Conservation (phyloP, 2,113 vertebrate genomes). For the Plecturocebus donacophilus region DNA sequence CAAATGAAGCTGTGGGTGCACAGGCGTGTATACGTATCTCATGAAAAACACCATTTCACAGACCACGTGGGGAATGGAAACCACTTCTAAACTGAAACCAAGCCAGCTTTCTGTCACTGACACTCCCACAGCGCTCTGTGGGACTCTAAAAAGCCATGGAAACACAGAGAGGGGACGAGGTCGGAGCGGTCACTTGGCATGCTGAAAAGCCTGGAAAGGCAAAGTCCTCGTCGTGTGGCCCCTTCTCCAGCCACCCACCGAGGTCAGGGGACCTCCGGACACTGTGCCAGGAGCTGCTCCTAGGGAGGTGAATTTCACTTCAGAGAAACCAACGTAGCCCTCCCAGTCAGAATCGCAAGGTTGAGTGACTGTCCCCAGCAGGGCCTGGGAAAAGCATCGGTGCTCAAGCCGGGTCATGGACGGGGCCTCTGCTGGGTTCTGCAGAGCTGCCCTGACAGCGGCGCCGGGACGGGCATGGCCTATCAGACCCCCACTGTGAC, state of each 20-base stretch:
- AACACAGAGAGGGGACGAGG: neutral
- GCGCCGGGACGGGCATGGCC: rapidly evolving
- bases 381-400: neutral
- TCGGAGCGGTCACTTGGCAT: rapidly evolving
- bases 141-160: neutral
- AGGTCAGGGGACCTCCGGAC: neutral
- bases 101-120: neutral
- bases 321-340: neutral
- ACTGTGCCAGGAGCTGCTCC: neutral
- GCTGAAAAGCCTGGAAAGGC: neutral
- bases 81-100: neutral
- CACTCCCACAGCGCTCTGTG: neutral
- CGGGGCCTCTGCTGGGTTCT: neutral
- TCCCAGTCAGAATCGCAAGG: neutral
- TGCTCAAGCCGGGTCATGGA: neutral
- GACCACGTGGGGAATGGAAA: neutral
- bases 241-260: neutral
- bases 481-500: rapidly evolving
- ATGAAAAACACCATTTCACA: neutral
- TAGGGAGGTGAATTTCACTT: neutral
- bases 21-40: neutral
- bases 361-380: neutral
- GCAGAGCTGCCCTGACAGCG: neutral
- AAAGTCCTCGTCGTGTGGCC: neutral
- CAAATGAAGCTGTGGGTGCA: neutral